Evolutionary conservation across 2,797 vertebrate species (phyloP), one percentile per base, ranked within the genome.

Genomic region (Agapornis canus): DNA sequence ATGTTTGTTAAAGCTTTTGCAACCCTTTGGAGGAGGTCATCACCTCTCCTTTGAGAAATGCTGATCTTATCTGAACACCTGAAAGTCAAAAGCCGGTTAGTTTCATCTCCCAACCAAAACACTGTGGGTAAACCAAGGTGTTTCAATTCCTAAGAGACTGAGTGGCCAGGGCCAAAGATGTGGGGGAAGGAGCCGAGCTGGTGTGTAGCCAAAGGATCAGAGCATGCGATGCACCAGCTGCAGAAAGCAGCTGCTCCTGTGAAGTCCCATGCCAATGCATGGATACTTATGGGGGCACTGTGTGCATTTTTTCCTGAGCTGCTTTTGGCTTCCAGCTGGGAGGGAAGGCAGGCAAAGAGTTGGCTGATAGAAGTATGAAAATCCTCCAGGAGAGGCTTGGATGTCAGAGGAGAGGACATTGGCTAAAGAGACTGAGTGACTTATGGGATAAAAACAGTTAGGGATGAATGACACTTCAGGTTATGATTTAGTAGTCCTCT

Each of bases 11-110:
- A 79, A 82, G 87, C 56, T 84, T 86, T 63, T 86, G 70, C 63
- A 86, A 9, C 15, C 20, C 13, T 87, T 80, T 82, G 43, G 60
- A 87, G 64, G 47, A 92, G 89, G 73, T 79, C 45, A 49, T 78
- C 82, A 26, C 76, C 85, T 91, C 23, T 47, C 23, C 23, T 91
- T 94, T 91, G 68, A 92, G 69, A 92, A 91, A 69, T 65, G 56
- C 39, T 49, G 57, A 71, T 92, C 64, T 87, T 92, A 73, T 71
- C 87, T 71, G 82, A 75, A 71, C 45, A 65, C 65, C 76, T 83
- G 82, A 21, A 90, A 88, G 39, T 61, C 84, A 83, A 69, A 90
- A 89, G 54, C 42, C 49, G 31, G 1, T 73, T 64, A 35, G 56
- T 81, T 89, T 86, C 31, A 6, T 89, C 40, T 77, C 32, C 37